phyloP scores from a whole-genome alignment of 2,888 invertebrate genomes.

The Eristalis arbustorum region DNA sequence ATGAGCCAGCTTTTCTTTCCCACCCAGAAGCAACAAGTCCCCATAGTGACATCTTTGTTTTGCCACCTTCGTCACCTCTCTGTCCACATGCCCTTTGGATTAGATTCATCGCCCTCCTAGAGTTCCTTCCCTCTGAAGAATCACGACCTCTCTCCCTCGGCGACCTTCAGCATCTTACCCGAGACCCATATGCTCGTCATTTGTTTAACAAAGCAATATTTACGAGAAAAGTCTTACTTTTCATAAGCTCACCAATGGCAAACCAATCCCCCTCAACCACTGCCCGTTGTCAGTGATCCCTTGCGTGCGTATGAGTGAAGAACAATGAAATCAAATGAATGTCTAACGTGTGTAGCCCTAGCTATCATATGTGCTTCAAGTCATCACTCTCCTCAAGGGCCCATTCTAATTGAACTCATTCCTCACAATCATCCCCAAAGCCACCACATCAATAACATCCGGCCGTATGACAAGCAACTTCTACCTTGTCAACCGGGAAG shows the following conservation, averaged over 20 bases:
- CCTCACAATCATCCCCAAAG: neutral
- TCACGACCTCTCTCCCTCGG: no score
- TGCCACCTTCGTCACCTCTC: no score
- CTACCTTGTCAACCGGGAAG: neutral
- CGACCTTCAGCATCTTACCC: no score
- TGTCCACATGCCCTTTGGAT: no score
- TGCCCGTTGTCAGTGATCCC: neutral
- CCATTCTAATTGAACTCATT: neutral
- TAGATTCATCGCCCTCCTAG: no score
- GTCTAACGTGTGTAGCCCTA: neutral
- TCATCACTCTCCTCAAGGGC: neutral
- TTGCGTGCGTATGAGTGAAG: neutral
- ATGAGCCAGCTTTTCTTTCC: no score
- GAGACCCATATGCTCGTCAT: neutral
- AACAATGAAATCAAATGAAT: neutral
- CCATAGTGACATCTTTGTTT: no score
- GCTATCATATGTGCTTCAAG: neutral
- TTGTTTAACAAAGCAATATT: neutral
- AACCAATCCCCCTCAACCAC: neutral
- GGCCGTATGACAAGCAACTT: neutral
- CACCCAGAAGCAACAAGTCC: no score
- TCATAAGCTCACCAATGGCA: neutral
- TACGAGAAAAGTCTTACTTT: neutral
- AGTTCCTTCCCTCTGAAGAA: no score
- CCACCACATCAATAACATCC: conserved; percentile 1